phyloP scores from a whole-genome alignment of 2,797 vertebrate species.

The Hydrophis major region DNA sequence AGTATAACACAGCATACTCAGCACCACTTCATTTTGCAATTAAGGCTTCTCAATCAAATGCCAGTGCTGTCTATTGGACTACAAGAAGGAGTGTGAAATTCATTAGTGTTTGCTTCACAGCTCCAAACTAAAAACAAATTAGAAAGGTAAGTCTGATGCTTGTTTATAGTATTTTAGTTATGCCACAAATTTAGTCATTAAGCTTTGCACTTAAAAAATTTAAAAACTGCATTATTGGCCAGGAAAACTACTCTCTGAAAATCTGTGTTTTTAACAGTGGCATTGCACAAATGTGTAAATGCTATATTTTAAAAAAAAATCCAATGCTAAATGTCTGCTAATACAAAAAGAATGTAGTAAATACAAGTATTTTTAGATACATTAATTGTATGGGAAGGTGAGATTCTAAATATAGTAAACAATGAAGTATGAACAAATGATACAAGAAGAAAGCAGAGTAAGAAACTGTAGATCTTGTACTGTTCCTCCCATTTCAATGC shows the following conservation, averaged over 20 bases:
- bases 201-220: slow-evolving; percentile 45
- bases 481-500: neutral
- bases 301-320: too few species aligned
- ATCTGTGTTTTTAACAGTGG: slow-evolving; percentile 45
- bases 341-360: neutral
- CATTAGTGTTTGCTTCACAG: slow-evolving; percentile 34
- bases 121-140: slow-evolving; percentile 41
- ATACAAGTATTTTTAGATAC: neutral
- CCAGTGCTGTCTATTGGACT: neutral
- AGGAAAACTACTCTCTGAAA: slow-evolving; percentile 47
- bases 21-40: neutral
- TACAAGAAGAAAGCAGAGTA: neutral
- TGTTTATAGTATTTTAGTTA: slow-evolving; percentile 10
- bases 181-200: slow-evolving; percentile 48
- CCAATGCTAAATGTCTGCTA: neutral
- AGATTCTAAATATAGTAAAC: neutral
- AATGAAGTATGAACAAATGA: neutral
- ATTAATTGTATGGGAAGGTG: neutral
- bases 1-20: neutral
- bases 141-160: slow-evolving; percentile 15
- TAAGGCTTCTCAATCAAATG: slow-evolving; percentile 17
- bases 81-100: slow-evolving; percentile 26
- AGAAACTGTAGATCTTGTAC: neutral
- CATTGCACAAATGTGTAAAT: neutral
- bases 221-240: slow-evolving; percentile 41